Evolutionary conservation across 2,113 vertebrate genomes (phyloP), one percentile per base, ranked within the genome.

Genomic region (Lasiurus borealis): DNA sequence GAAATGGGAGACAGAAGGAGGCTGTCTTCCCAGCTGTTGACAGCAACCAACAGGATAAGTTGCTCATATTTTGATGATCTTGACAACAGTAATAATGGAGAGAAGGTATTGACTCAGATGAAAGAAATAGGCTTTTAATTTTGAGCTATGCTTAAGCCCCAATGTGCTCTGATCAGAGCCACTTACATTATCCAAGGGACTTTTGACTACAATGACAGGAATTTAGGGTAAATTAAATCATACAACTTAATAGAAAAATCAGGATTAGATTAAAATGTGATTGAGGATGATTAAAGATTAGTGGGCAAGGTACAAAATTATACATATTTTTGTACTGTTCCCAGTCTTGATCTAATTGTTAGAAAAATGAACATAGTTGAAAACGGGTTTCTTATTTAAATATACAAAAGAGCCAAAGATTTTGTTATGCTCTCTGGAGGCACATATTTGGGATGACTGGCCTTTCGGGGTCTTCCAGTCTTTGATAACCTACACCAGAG

Each of bases 291-390:
- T 93, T 93, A 92, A 71, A 25, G 76, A 84, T 93, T 87, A 87
- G 83, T 50, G 31, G 31, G 83, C 82, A 81, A 80, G 16, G 19
- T 64, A 73, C n/a, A 48, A 48, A 34, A 78, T 93, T 84, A 57
- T 50, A 71, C 36, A 48, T 78, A 48, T 91, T 93, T 85, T 76
- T 71, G 3, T 85, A 15, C 66, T 89, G n/a, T 19, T 80, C 87
- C 84, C 23, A 66, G 25, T 50, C 80, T 86, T 87, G 5, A 85
- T 88, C 19, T 84, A 52, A 71, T 75, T 85, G 50, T 92, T 92
- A 52, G 68, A 46, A 95, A 95, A 93, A 89, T 27, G 46, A 90
- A 48, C n/a, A 85, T 52, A 82, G 34, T 36, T 86, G 27, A 82
- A 92, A 84, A 27, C 6, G 44, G 7, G 66, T 25, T 84, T 91